Base-by-base conservation (phyloP, 2,797 vertebrate genomes). In the Euphonia xanthogaster region DNA sequence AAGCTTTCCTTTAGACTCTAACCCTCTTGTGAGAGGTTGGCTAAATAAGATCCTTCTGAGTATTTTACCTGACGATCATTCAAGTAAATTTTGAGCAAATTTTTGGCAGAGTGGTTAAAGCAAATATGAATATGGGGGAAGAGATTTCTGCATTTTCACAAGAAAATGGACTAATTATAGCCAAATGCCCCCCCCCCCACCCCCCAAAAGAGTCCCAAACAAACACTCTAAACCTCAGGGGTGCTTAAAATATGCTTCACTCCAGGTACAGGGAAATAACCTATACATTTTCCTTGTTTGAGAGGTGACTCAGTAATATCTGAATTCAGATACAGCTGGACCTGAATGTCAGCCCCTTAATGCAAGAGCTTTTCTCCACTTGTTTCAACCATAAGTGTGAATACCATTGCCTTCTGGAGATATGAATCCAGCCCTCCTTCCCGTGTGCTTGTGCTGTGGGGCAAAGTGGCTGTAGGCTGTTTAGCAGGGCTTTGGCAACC, bases 181-280 rank as follows among this genome's bases (percentile, higher is more conserved):
- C 11, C 5, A 75, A 48, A 51, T 21, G 17, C n/a, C 14, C 2
- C 0, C 1, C 9, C 14, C 37, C 14, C 14, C 14, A 2, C 0
- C 1, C 9, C 14, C 37, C 14, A 12, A 51, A 48, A 61, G 30
- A 40, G 9, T 27, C 33, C 15, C 39, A 27, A 48, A 68, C 39
- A 53, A 75, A 44, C 10, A 15, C 3, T 14, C 20, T 75, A 2
- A 77, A 70, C 12, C 23, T 57, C 16, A 47, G 25, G 2, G 16
- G 12, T 73, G 14, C 20, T 65, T 87, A 66, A 78, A 91, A 72
- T 37, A 67, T 28, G 5, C 8, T 74, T 70, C 27, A 21, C 9
- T 73, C 33, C 30, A 74, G 30, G 19, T 45, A n/a, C 0, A 28
- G 22, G 21, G 35, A 71, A 90, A 63, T 48, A 84, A 58, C 22